phyloP scores from a whole-genome alignment of 1,140 invertebrate genomes.

The Samia ricini region DNA sequence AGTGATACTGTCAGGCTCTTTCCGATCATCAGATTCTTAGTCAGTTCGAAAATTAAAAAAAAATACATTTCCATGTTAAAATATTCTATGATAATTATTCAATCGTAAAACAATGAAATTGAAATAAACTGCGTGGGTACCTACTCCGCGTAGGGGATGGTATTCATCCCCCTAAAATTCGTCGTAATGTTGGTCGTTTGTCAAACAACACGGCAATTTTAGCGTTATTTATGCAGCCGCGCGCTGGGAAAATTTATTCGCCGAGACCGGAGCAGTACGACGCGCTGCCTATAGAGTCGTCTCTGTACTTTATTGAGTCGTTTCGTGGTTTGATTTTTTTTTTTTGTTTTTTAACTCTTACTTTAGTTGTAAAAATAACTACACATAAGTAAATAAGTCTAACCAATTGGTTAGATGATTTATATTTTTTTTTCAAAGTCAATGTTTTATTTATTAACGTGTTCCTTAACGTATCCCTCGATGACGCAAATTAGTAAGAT shows the following conservation, averaged over 20 bases:
- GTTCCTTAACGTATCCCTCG: too few relatives aligned
- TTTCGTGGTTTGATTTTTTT: not conserved
- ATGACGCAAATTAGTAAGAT: too few relatives aligned
- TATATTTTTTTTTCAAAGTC: too few relatives aligned
- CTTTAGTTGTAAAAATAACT: not conserved
- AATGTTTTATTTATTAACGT: too few relatives aligned
- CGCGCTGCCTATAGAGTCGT: not conserved
- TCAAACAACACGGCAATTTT: constrained; percentile 52
- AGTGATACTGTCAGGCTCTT: too few relatives aligned
- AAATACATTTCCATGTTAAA: too few relatives aligned
- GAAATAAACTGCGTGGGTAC: constrained; percentile 1
- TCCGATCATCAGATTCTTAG: too few relatives aligned
- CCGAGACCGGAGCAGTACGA: not conserved
- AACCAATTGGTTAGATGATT: too few relatives aligned
- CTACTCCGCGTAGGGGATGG: not conserved
- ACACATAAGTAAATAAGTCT: too few relatives aligned
- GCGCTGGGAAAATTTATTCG: constrained; percentile 40
- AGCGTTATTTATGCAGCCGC: constrained; percentile 63
- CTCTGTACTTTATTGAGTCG: not conserved
- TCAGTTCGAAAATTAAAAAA: too few relatives aligned
- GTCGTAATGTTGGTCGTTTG: constrained; percentile 36
- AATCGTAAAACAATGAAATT: constrained; percentile 1
- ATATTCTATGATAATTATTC: not conserved
- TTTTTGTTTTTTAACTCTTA: not conserved
- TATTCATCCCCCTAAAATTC: constrained; percentile 30